A percentile compares a stretch with the other conserved stretches of the same genome.
phyloP scores from a whole-genome alignment of 1,140 invertebrate species.

The Drosophila quadrilineata region DNA sequence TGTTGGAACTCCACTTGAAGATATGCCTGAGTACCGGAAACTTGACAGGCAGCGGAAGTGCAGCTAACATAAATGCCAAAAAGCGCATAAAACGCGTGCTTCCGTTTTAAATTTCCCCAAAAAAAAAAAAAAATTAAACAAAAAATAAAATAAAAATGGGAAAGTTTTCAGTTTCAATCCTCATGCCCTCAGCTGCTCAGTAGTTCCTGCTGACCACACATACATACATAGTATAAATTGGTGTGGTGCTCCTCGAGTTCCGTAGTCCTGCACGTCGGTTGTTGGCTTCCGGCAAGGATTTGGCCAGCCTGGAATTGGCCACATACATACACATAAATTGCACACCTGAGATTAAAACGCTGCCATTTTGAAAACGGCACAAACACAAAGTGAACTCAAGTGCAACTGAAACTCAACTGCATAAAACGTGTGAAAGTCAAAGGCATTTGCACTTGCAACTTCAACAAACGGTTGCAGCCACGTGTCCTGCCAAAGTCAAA shows the following conservation, averaged over 20 bases:
- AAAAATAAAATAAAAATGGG: too few relatives aligned
- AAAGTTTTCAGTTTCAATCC: conserved; percentile 21
- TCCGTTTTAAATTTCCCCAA: conserved; percentile 71
- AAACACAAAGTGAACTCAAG: conserved; percentile 24
- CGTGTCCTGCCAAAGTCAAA: conserved; percentile 48
- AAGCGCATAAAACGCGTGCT: conserved; percentile 67
- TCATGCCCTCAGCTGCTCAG: too few relatives aligned
- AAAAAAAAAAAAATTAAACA: too few relatives aligned
- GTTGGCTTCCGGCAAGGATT: conserved; percentile 20
- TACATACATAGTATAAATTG: conserved; percentile 18
- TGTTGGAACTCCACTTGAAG: too few relatives aligned
- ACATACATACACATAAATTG: conserved; percentile 78
- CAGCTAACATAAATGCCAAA: conserved; percentile 65
- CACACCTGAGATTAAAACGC: conserved; percentile 73
- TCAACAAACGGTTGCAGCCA: conserved; percentile 14
- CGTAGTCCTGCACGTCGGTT: too few relatives aligned
- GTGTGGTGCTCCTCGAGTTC: too few relatives aligned
- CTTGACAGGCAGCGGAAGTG: conserved; percentile 55
- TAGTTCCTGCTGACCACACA: too few relatives aligned
- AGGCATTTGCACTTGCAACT: conserved; percentile 25
- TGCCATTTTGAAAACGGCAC: conserved; percentile 65
- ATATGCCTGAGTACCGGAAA: conserved; percentile 22
- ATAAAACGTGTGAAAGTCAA: conserved; percentile 60
- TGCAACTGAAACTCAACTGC: conserved; percentile 1
- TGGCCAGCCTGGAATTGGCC: conserved; percentile 68